These are phyloP conservation scores for Hydractinia echinata DNA, from an alignment of 30 jellyfish, hydroid and myxozoan species.

Conservation along the genomic window DNA sequence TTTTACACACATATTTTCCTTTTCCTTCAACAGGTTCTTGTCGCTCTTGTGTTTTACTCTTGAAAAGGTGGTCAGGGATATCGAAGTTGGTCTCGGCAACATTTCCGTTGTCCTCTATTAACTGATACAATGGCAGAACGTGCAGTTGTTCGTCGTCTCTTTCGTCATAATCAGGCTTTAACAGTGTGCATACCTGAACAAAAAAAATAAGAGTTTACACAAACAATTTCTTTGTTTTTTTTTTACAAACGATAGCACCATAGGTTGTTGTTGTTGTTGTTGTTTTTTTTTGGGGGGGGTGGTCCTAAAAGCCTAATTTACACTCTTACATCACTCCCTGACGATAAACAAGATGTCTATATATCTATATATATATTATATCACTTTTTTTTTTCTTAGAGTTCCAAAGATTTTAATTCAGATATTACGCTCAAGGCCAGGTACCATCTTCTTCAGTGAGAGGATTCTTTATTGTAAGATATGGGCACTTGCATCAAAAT, in stretches of 20 bases:
- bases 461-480: too few relatives aligned
- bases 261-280: too few relatives aligned
- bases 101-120: conserved; percentile 40
- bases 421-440: too few relatives aligned
- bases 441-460: too few relatives aligned
- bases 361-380: too few relatives aligned
- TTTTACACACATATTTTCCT: conserved; percentile 34
- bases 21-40: conserved; percentile 18
- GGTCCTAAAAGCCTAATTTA: too few relatives aligned
- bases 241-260: background rate
- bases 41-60: conserved; percentile 41
- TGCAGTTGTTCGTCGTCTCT: conserved; percentile 78
- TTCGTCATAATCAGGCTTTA: conserved; percentile 53
- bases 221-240: background rate
- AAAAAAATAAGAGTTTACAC: background rate
- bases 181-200: conserved; percentile 74
- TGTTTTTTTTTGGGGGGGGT: too few relatives aligned
- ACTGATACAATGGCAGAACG: conserved; percentile 79
- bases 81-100: conserved; percentile 46
- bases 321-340: too few relatives aligned
- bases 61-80: conserved; percentile 63
- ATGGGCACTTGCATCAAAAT: too few relatives aligned
- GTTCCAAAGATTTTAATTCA: too few relatives aligned
- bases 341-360: too few relatives aligned
- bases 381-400: too few relatives aligned